Base-by-base conservation (phyloP, 2,888 invertebrate genomes). In the Patella ulyssiponensis region DNA sequence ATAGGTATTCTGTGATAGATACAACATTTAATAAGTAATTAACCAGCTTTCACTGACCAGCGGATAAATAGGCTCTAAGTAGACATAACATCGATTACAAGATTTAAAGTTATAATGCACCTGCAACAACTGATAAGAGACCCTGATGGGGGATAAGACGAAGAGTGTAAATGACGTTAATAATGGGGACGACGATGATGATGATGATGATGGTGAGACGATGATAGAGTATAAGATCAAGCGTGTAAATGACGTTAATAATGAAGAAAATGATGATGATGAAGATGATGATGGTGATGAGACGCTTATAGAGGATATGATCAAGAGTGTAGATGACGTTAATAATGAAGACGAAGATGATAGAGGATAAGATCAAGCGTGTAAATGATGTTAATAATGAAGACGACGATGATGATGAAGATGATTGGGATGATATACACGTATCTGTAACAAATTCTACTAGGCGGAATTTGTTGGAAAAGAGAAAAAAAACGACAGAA, bases 281-380 rank as follows among this genome's bases (percentile, higher is more conserved):
- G 20, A 44, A 2, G 54, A 17, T 15, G 56, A 51, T 33, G 56
- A 2, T 14, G 56, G 3, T 33, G 56, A 51, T 17, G 56, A 51
- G 23, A 33, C 2, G 54, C 23, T 56, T 17, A 27, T 23, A 17
- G 71, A 20, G 23, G 71, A 20, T 17, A 27, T 3, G 2, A 27
- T 23, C 3, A 54, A 71, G 52, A 71, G 54, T 71, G 69, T 20
- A 53, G 0, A 54, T 53, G 52, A 23, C 23, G 54, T 23, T 71
- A 17, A 76, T 75, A 71, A 52, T 53, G 71, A 51, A 71, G 70
- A 51, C 23, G 51, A 71, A 58, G 75, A 75, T 71, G 71, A n/a
- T 75, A 44, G 11, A 53, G 52, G n/a, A 71, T 44, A 12, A 51
- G 20, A 27, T 23, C 33, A 27, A 27, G n/a, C 12, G 69, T 44